phyloP scores from a whole-genome alignment of 2,113 vertebrate genomes.

The Cephalopterus ornatus region DNA sequence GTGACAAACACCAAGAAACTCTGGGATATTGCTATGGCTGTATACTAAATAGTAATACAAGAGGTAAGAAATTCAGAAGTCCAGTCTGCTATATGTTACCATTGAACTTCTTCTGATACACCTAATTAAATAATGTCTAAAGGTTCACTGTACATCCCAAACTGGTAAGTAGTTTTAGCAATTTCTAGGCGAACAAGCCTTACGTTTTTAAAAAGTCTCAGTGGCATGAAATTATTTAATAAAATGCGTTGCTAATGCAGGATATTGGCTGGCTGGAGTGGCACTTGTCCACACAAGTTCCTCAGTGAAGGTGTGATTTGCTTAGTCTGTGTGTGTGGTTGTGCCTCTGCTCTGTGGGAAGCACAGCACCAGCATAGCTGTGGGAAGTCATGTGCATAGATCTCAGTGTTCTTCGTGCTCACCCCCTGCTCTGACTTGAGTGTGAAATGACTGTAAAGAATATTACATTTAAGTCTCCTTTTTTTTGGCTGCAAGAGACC shows the following conservation, averaged over 20 bases:
- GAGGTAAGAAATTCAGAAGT: not conserved
- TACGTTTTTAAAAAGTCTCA: not conserved
- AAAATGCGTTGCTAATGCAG: not conserved
- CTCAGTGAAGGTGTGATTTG: not conserved
- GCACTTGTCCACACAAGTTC: not conserved
- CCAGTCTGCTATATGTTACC: not conserved
- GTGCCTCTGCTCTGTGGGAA: not conserved
- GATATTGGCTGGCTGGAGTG: not conserved
- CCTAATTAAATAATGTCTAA: not conserved
- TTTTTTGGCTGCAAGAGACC: not conserved
- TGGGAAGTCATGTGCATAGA: rapidly evolving
- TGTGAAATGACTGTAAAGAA: not conserved
- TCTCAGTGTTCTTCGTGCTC: rapidly evolving
- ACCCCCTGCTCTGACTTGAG: not conserved
- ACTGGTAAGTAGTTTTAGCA: not conserved
- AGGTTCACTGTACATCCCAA: not conserved
- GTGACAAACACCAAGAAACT: not conserved
- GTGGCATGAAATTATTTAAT: not conserved
- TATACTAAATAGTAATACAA: not conserved
- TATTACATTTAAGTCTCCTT: not conserved
- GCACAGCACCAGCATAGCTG: not conserved
- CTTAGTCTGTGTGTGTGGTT: not conserved
- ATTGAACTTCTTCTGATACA: not conserved
- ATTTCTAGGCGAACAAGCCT: not conserved
- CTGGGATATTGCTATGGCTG: not conserved